These are phyloP conservation scores for Mormoops blainvillei DNA, from an alignment of 2,113 vertebrate species.

Conservation along the genomic window DNA sequence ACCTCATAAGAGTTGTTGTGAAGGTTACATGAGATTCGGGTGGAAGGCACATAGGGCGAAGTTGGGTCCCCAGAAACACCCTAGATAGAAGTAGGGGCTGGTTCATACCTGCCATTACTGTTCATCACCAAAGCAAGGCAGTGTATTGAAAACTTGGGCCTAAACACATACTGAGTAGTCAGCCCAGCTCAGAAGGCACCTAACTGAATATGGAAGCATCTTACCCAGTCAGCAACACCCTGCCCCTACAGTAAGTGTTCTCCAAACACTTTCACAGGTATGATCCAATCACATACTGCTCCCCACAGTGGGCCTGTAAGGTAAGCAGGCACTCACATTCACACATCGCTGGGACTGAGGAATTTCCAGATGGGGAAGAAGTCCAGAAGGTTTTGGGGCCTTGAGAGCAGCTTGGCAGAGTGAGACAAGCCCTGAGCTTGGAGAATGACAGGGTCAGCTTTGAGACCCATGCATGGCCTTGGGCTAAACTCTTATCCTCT, in stretches of 20 bases:
- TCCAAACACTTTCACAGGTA: too few relatives aligned
- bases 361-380: neutral
- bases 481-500: neutral
- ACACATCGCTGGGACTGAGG: neutral
- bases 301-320: fast-evolving
- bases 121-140: neutral
- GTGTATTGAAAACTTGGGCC: neutral
- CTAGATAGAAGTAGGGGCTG: neutral
- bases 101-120: neutral
- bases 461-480: neutral
- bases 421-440: neutral
- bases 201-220: fast-evolving
- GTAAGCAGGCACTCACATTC: neutral
- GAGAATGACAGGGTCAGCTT: neutral
- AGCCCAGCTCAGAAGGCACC: neutral
- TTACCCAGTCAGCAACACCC: too few relatives aligned
- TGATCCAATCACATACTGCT: neutral
- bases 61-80: neutral
- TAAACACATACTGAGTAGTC: neutral
- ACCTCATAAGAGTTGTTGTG: neutral
- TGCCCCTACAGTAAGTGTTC: neutral
- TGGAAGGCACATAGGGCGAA: fast-evolving
- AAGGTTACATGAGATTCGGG: neutral
- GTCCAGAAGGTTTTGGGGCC: neutral
- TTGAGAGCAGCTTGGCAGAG: neutral